Percentiles rank a stretch among this genome's conserved stretches.
Conservation (phyloP, 2,113 vertebrate species). For the Ovis canadensis region DNA sequence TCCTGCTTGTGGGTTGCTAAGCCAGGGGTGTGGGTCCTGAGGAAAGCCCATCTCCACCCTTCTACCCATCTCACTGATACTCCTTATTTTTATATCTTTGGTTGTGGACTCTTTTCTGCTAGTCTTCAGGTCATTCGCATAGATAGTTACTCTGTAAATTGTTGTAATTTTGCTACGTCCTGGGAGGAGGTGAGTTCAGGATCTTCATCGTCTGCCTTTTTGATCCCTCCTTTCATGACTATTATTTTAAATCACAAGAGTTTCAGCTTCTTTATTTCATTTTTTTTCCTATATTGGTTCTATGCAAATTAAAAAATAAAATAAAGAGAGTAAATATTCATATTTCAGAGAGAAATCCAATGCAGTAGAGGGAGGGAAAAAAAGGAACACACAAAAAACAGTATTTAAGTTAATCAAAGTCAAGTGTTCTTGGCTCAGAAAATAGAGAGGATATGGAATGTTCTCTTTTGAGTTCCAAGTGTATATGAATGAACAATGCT, state of each 20-base stretch:
- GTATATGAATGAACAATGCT: not conserved
- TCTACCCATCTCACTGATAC: not conserved
- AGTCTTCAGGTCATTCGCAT: not conserved
- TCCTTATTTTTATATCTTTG: not conserved
- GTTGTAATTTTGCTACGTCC: not conserved
- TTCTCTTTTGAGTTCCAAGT: not conserved
- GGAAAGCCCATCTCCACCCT: not conserved
- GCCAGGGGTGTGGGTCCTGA: not conserved
- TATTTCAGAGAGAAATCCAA: conserved; percentile 20
- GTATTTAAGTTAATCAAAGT: conserved; percentile 19
- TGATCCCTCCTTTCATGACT: not conserved
- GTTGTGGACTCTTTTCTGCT: not conserved
- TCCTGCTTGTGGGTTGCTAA: not conserved
- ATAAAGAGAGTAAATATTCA: not conserved
- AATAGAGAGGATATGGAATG: not conserved
- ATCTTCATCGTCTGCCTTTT: not conserved
- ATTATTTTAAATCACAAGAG: not conserved
- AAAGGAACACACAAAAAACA: not conserved
- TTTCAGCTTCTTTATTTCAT: not conserved
- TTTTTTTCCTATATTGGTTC: not conserved
- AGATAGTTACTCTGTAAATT: not conserved
- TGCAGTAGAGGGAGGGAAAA: not conserved
- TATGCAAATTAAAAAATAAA: conserved; percentile 10
- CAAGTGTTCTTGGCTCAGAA: not conserved
- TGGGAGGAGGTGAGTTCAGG: not conserved